A percentile compares a stretch with the other conserved stretches of the same genome.
These are phyloP conservation scores for Apteryx mantelli DNA, from an alignment of 2,113 vertebrate genomes.

Conservation along the genomic window DNA sequence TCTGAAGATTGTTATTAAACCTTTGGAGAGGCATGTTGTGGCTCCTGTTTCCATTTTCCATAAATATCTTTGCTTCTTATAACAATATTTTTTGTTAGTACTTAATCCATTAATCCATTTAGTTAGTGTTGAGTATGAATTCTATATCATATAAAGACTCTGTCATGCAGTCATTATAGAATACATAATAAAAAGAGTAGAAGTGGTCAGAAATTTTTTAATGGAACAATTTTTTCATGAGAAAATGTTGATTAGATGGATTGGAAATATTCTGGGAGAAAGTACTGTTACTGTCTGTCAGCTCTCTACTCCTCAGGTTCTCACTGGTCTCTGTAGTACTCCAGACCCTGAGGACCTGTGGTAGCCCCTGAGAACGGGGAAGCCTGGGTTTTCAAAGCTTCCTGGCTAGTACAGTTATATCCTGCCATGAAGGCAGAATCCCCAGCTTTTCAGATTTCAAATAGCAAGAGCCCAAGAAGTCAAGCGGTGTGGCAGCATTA, in stretches of 20 bases:
- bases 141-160: background rate
- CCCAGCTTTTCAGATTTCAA: background rate
- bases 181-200: background rate
- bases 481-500: background rate
- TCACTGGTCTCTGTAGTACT: fast-evolving
- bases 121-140: background rate
- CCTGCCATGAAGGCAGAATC: background rate
- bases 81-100: background rate
- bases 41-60: background rate
- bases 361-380: background rate
- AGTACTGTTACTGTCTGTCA: background rate
- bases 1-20: background rate
- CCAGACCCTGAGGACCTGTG: background rate
- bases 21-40: background rate
- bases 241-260: background rate
- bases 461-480: background rate
- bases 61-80: background rate
- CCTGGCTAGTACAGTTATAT: fast-evolving
- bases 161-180: background rate
- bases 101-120: background rate
- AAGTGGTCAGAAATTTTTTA: background rate
- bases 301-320: fast-evolving
- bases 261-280: background rate
- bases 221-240: background rate
- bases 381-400: background rate